Conservation (phyloP, 2,797 vertebrate genomes). For the Acrossocheilus fasciatus region DNA sequence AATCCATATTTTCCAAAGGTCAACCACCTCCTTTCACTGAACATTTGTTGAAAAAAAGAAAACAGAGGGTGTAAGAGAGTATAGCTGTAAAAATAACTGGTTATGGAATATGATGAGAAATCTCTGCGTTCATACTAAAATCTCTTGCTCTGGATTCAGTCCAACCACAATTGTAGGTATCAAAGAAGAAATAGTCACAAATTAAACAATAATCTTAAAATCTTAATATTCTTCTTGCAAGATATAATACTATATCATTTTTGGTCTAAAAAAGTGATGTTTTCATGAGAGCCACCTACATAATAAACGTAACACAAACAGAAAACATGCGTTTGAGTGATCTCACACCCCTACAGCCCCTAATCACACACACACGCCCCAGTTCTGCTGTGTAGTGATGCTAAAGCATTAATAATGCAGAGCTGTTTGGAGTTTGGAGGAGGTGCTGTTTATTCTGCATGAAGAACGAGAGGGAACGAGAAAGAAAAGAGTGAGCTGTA, state of each 20-base stretch:
- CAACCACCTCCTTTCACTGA: not conserved
- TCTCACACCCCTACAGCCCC: not conserved
- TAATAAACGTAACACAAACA: not conserved
- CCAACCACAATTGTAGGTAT: not conserved
- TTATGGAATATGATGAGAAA: not conserved
- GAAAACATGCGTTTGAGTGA: not conserved
- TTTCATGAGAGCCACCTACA: not conserved
- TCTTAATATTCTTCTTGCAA: not conserved
- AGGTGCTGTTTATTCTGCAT: constrained; percentile 49
- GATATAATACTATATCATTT: not conserved
- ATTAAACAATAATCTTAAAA: not conserved
- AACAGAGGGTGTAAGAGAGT: not conserved
- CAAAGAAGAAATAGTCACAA: not conserved
- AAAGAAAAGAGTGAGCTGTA: not conserved
- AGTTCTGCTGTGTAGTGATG: constrained; percentile 68
- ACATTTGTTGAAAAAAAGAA: not conserved
- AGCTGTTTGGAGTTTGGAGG: constrained; percentile 50
- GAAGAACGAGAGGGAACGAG: not conserved
- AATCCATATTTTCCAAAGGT: not conserved
- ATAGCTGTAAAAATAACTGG: not conserved
- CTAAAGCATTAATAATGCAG: constrained; percentile 59
- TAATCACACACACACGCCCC: constrained; percentile 61
- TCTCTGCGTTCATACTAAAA: not conserved
- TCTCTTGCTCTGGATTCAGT: not conserved
- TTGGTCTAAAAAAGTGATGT: not conserved